A percentile compares a stretch with the other conserved stretches of the same genome.
phyloP scores from a whole-genome alignment of 2,888 invertebrate species.

The Ochropleura plecta region DNA sequence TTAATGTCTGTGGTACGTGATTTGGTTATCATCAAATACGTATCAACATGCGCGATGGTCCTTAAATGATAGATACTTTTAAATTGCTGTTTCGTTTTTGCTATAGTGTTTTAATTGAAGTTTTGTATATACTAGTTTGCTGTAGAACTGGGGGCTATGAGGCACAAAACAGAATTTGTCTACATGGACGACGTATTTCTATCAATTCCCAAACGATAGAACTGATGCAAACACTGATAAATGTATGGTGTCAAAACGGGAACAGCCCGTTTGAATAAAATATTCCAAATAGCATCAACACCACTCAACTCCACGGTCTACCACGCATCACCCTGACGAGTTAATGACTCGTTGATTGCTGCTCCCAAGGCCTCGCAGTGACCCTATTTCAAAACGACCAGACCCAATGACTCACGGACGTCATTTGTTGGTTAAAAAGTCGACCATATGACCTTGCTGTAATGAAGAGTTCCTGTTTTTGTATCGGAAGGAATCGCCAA shows the following conservation, averaged over 20 bases:
- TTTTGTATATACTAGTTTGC: background rate
- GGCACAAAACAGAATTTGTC: background rate
- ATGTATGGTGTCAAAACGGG: background rate
- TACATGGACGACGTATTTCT: background rate
- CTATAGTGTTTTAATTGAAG: background rate
- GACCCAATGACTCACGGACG: constrained; percentile 74
- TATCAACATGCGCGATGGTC: constrained; percentile 10
- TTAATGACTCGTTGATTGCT: constrained; percentile 63
- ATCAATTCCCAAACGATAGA: background rate
- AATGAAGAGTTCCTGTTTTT: constrained; percentile 78
- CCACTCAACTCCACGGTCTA: constrained; percentile 32
- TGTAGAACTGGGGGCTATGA: too few relatives aligned
- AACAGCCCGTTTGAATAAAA: constrained; percentile 14
- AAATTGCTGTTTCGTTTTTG: background rate
- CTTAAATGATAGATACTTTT: background rate
- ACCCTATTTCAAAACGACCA: constrained; percentile 70
- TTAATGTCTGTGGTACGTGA: constrained; percentile 16
- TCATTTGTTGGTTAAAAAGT: constrained; percentile 81
- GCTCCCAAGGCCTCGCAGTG: constrained; percentile 65
- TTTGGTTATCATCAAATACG: constrained; percentile 22
- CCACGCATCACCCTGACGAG: constrained; percentile 38
- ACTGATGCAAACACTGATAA: background rate
- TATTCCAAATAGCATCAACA: constrained; percentile 17
- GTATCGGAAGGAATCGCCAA: constrained; percentile 47
- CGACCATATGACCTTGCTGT: constrained; percentile 76